These are phyloP conservation scores for Hermaeophaga mercurialis DNA, from an alignment of 2,888 invertebrate genomes.

Conservation along the genomic window DNA sequence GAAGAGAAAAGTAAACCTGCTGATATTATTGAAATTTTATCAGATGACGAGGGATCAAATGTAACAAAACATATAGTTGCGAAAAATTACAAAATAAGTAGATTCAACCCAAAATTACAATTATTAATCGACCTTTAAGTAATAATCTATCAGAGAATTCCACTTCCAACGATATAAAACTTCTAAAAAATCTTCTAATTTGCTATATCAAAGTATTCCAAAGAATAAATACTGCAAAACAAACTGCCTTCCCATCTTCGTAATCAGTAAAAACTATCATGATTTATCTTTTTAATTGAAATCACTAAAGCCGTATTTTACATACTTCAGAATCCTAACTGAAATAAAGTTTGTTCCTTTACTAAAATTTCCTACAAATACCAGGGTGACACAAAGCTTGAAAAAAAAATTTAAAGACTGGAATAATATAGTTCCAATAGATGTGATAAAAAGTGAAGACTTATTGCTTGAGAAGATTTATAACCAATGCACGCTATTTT, in stretches of 20 bases:
- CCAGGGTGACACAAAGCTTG: background rate
- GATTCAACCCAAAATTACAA: background rate
- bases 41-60: background rate
- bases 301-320: slow-evolving; percentile 35
- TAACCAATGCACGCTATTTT: no score
- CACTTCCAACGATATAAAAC: slow-evolving; percentile 24
- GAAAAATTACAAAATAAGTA: background rate
- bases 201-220: background rate
- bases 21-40: background rate
- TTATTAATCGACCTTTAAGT: background rate
- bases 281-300: slow-evolving; percentile 33
- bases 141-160: background rate
- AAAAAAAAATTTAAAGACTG: slow-evolving; percentile 31
- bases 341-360: slow-evolving; percentile 29
- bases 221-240: slow-evolving; percentile 7
- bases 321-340: slow-evolving; percentile 39
- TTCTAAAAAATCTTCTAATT: slow-evolving; percentile 35
- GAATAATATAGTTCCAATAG: slow-evolving; percentile 28
- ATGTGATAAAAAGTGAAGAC: slow-evolving; percentile 16
- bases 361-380: slow-evolving; percentile 27
- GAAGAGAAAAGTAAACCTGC: background rate
- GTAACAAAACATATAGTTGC: no score
- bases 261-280: slow-evolving; percentile 24
- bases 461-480: no score
- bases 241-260: slow-evolving; percentile 36